These are phyloP conservation scores for Eueides isabella DNA, from an alignment of 1,140 invertebrate genomes.

Conservation along the genomic window DNA sequence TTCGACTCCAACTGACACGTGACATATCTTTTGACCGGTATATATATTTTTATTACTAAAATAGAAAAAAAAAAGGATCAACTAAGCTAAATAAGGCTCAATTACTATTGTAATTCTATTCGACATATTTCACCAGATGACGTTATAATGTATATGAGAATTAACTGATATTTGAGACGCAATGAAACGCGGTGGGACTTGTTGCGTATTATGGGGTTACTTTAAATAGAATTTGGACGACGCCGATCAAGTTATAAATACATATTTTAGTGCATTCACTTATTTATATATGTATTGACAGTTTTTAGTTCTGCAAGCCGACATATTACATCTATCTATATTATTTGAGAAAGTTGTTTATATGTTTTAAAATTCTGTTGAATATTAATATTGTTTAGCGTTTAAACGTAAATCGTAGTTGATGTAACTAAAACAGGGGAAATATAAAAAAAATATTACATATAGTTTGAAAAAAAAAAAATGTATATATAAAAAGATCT, in stretches of 20 bases:
- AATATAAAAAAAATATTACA: too few species aligned
- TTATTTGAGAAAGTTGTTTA: too few species aligned
- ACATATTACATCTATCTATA: neutral
- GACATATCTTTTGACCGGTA: too few species aligned
- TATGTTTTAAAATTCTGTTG: too few species aligned
- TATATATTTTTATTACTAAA: neutral
- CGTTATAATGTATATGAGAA: conserved; percentile 3
- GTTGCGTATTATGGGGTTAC: conserved; percentile 14
- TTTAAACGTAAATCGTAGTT: too few species aligned
- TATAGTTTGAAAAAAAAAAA: too few species aligned
- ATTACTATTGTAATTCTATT: neutral
- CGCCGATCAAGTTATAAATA: conserved; percentile 12
- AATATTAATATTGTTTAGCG: too few species aligned
- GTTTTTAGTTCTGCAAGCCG: neutral
- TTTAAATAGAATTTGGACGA: conserved; percentile 13
- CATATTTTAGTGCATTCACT: conserved; percentile 9
- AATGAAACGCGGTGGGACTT: conserved; percentile 10
- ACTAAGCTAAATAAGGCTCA: neutral
- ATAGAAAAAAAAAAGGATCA: neutral
- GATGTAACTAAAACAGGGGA: too few species aligned
- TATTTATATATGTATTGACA: conserved; percentile 2
- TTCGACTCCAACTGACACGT: too few species aligned
- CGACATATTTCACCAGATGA: neutral
- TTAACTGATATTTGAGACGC: conserved; percentile 7
- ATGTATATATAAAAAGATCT: too few species aligned